Percentiles rank a stretch among this genome's conserved stretches.
Evolutionary conservation across 1,140 invertebrate genomes (phyloP).

Genomic region (Gonatopus flavifemur): DNA sequence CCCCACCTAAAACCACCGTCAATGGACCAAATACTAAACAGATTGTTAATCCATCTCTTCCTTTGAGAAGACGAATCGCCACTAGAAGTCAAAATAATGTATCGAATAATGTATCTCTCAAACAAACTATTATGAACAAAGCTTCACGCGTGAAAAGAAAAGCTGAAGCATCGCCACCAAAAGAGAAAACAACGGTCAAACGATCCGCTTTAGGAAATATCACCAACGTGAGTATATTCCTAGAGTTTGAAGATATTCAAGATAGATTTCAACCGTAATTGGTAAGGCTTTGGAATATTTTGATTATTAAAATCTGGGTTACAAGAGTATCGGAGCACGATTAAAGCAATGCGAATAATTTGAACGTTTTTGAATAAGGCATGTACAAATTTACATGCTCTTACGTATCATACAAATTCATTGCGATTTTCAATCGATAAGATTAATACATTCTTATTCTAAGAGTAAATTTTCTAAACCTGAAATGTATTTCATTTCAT

Average conservation of each 20-base stretch:
- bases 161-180: slow-evolving; percentile 57
- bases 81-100: slow-evolving; percentile 51
- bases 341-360: too few relatives aligned
- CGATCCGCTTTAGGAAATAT: slow-evolving; percentile 75
- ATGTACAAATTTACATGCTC: background rate
- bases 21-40: slow-evolving; percentile 53
- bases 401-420: background rate
- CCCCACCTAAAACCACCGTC: slow-evolving; percentile 60
- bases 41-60: slow-evolving; percentile 40
- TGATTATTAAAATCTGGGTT: too few relatives aligned
- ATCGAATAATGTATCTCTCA: slow-evolving; percentile 24
- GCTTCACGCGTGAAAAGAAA: slow-evolving; percentile 56
- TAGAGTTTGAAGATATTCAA: too few relatives aligned
- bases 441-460: background rate
- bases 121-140: slow-evolving; percentile 32
- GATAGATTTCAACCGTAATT: too few relatives aligned
- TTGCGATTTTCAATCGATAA: background rate
- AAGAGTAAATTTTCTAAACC: background rate
- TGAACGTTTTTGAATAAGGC: background rate
- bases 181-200: slow-evolving; percentile 60
- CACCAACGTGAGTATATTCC: slow-evolving; percentile 64
- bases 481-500: background rate
- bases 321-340: too few relatives aligned
- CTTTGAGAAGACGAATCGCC: slow-evolving; percentile 45
- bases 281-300: too few relatives aligned